Evolutionary conservation across 2,888 invertebrate genomes (phyloP), one percentile per base, ranked within the genome.

Genomic region (Emesis russula): DNA sequence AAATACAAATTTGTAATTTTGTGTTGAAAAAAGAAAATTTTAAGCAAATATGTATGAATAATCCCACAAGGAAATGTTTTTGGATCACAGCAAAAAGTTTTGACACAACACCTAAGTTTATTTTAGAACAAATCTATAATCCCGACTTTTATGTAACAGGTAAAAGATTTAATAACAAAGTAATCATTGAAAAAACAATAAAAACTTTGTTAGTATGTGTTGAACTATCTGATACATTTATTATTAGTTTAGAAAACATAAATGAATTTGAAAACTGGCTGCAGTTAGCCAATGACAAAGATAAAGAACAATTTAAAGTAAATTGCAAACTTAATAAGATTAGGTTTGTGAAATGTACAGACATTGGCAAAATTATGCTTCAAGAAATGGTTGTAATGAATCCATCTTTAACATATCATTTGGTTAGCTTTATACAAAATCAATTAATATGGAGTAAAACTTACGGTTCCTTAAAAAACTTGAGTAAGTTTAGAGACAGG

Each of bases 281-380:
- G n/a, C 41, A 48, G 31, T 41, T 75, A 13, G 11, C 9, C 11
- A n/a, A 75, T 48, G 13, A 18, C 18, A 5, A 48, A 13, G 31
- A 66, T 66, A 25, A 75, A 18, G 25, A 75, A 5, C 75, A 44
- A 48, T 75, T 75, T 75, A 48, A 44, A 44, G 31, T 44, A 75
- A 75, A 48, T 44, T 48, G 48, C 25, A 13, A 1, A 7, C n/a
- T 5, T 0, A 48, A 75, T 18, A 18, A 44, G 25, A 75, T 75
- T 25, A 44, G 25, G 15, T 75, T 75, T 41, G 44, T 44, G 53
- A 11, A 66, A 1, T 18, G 25, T 44, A 25, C 7, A 13, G 75
- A 75, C 9, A 48, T 13, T 48, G 7, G 4, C 0, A 9, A 25
- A 44, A 7, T 15, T 3, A 31, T 31, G 9, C 6, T 66, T 33